phyloP scores from a whole-genome alignment of 2,797 vertebrate species.

The Scleropages formosus region DNA sequence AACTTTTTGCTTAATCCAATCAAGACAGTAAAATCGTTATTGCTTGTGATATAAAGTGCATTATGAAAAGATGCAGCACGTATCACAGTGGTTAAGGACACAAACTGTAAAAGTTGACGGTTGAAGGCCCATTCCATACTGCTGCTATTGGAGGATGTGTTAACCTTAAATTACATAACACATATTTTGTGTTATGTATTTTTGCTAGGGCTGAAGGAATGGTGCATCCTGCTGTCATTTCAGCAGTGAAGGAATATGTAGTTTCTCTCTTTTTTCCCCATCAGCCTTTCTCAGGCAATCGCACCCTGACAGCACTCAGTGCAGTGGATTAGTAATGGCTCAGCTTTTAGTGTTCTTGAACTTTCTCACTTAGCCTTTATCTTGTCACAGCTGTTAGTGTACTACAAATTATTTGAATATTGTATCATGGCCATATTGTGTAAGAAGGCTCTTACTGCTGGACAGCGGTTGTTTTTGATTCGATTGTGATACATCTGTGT shows the following conservation, averaged over 20 bases:
- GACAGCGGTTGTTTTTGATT: not conserved
- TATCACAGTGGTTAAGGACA: no score
- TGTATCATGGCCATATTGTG: not conserved
- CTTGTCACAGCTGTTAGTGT: not conserved
- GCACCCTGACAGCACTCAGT: not conserved
- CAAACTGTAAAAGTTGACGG: no score
- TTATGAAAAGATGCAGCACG: no score
- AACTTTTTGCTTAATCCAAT: no score
- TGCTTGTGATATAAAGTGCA: no score
- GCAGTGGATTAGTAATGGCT: not conserved
- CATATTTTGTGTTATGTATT: not conserved
- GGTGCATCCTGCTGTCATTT: no score
- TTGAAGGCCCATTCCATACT: no score
- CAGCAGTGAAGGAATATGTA: not conserved
- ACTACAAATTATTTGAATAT: not conserved
- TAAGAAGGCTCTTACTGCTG: not conserved
- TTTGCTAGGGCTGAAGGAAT: not conserved
- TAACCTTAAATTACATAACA: no score
- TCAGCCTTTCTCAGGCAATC: not conserved
- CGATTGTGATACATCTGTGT: not conserved
- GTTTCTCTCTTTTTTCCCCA: not conserved
- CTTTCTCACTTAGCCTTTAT: not conserved
- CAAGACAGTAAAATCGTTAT: no score
- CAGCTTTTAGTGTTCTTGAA: not conserved
- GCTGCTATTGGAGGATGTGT: no score